Evolutionary conservation across 2,113 vertebrate species (phyloP), one percentile per base, ranked within the genome.

Genomic region (Diadophis punctatus): DNA sequence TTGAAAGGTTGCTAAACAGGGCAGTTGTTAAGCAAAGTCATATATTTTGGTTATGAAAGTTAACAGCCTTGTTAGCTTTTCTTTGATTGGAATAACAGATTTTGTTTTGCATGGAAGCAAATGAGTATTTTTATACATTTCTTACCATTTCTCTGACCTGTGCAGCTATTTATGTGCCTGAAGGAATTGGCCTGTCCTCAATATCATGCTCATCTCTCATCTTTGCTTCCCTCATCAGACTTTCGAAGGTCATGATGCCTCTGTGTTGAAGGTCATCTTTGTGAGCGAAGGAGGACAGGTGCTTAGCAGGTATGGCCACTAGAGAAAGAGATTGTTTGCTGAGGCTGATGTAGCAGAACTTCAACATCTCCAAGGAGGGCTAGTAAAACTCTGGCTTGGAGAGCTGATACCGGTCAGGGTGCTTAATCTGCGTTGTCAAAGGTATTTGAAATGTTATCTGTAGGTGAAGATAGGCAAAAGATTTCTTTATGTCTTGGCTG

Each of bases 201-300:
- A 16, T 34, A 20, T 30, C 16, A n/a, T 43, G 0, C 25, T 56
- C 48, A 18, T 8, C 4, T 49, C 3, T 92, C 0, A 1, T 39
- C 30, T 91, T 85, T 14, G 4, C 8, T 43, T 58, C 16, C 16
- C 7, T 52, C 68, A 80, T 2, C 95, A 99, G 99, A 99, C 99
- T 0, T 99, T 99, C n/a, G 99, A 99, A 95, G 99, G 99, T 1
- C 99, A 99, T 0, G 99, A 99, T 6, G 98, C 99, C 0, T 99
- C 99, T 0, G 99, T 99, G n/a, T 96, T 99, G 96, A 99, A 99
- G 96, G 96, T 99, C 30, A 95, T 98, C 94, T 99, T 99, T 39
- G 98, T 99, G 84, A 99, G 98, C 95, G 96, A 97, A 22, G 99
- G 99, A 34, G 98, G 98, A 6, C 99, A 99, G 91, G 97, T 99